Evolutionary conservation across 2,888 invertebrate genomes (phyloP).

Genomic region (Frankliniella intonsa): DNA sequence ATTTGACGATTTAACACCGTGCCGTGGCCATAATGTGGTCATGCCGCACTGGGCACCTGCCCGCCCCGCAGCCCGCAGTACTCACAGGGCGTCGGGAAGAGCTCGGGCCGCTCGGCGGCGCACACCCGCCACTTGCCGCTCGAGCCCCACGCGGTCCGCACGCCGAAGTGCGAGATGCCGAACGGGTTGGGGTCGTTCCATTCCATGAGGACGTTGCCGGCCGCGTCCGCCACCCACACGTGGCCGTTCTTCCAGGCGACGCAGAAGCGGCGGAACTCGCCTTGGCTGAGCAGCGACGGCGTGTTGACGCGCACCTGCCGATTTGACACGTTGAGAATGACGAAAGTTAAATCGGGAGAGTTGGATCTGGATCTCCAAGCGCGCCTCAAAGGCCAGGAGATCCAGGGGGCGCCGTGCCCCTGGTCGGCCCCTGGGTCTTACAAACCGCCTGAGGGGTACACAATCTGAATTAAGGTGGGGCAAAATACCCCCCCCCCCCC

Average conservation of each 20-base stretch:
- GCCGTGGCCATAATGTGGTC: not conserved
- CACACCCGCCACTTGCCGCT: slow-evolving; percentile 56
- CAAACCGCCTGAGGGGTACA: no score
- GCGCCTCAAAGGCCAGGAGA: no score
- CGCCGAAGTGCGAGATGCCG: slow-evolving; percentile 57
- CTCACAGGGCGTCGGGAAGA: not conserved
- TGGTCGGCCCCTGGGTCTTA: no score
- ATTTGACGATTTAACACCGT: no score
- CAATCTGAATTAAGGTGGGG: no score
- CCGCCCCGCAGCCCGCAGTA: not conserved
- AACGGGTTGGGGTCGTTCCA: slow-evolving; percentile 59
- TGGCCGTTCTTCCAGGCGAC: slow-evolving; percentile 57
- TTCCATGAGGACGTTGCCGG: slow-evolving; percentile 54
- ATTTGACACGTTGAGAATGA: not conserved
- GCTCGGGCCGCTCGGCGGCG: slow-evolving; percentile 37
- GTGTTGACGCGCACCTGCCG: slow-evolving; percentile 55
- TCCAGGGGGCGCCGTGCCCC: no score
- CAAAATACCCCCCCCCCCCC: no score
- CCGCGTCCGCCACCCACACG: slow-evolving; percentile 49
- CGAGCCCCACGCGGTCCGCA: slow-evolving; percentile 62
- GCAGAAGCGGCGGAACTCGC: slow-evolving; percentile 54
- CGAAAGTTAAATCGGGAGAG: no score
- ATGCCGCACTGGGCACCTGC: no score
- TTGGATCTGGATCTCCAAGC: no score
- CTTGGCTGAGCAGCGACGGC: slow-evolving; percentile 54